Conservation (phyloP, 2,113 vertebrate genomes). For the Sigmodon hispidus region DNA sequence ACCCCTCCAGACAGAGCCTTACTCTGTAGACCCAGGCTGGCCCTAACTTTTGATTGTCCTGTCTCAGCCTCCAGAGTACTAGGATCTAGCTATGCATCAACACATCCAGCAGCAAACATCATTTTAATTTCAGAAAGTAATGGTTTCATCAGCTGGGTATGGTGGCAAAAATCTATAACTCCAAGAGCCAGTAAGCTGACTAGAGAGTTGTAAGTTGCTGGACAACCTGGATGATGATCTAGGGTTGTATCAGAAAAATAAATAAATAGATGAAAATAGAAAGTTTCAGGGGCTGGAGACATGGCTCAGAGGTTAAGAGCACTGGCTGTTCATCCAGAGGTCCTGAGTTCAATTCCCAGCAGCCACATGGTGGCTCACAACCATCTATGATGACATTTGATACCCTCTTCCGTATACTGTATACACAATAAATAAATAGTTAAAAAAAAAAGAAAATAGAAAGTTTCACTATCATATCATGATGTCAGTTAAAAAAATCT, state of each 20-base stretch:
- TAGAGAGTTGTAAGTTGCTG: neutral
- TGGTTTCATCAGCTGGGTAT: neutral
- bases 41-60: neutral
- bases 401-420: too few species aligned
- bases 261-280: neutral
- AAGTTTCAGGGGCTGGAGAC: too few species aligned
- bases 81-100: neutral
- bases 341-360: too few species aligned
- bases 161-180: too few species aligned
- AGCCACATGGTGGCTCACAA: too few species aligned
- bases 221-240: neutral
- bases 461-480: neutral
- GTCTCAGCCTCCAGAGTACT: neutral
- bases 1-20: neutral
- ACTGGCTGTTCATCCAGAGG: too few species aligned
- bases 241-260: neutral
- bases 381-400: too few species aligned
- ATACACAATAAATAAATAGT: neutral
- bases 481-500: neutral
- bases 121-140: neutral
- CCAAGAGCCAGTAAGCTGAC: neutral
- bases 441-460: neutral
- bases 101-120: too few species aligned
- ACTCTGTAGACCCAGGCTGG: neutral
- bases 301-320: too few species aligned